Conservation (phyloP, 2,888 invertebrate genomes). For the Habroteleia sp. region DNA sequence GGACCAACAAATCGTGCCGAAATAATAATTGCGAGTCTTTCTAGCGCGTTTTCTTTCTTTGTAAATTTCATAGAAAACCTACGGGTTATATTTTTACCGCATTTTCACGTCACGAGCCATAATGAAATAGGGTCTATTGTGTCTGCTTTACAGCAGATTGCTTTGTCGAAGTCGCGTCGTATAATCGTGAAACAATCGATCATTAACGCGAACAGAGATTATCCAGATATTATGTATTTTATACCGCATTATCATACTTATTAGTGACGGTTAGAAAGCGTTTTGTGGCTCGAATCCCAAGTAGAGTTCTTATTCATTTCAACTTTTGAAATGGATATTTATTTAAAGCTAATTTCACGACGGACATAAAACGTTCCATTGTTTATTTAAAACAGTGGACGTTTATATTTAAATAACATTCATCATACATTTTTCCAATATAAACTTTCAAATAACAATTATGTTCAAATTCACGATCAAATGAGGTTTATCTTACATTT, state of each 20-base stretch:
- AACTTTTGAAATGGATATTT: conserved; percentile 20
- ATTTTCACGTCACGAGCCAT: conserved; percentile 13
- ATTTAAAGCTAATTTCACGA: too few species aligned
- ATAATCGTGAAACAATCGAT: conserved; percentile 48
- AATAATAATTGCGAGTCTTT: too few species aligned
- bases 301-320: too few species aligned
- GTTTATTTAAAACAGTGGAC: too few species aligned
- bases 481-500: too few species aligned
- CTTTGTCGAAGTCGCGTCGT: conserved; percentile 30
- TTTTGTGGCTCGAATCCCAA: too few species aligned
- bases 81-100: conserved; percentile 13
- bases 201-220: conserved; percentile 45
- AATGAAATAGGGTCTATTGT: conserved; percentile 33
- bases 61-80: neutral
- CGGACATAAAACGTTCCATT: too few species aligned
- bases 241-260: conserved; percentile 40
- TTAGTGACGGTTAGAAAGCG: conserved; percentile 22
- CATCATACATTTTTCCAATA: too few species aligned
- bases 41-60: neutral
- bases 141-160: conserved; percentile 21
- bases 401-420: too few species aligned
- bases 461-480: too few species aligned
- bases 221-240: conserved; percentile 39
- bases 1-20: too few species aligned
- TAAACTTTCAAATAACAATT: too few species aligned